Evolutionary conservation across 2,113 vertebrate species (phyloP).

Genomic region (Spea bombifrons): DNA sequence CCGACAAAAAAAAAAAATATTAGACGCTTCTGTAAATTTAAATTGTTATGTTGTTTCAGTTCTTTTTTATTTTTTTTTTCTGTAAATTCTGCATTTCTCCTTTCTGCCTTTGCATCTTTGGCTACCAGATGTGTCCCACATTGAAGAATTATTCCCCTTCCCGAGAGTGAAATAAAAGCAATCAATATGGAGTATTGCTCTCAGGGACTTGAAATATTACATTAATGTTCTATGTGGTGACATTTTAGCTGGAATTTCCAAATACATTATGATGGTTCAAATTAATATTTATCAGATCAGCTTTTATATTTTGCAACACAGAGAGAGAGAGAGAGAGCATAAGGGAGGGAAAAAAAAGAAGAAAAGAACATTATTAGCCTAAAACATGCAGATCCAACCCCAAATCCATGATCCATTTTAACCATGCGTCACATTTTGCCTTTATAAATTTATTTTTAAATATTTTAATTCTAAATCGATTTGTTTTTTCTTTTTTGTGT

Average conservation of each 20-base stretch:
- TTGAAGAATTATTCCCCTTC: conserved; percentile 99
- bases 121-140: conserved; percentile 99
- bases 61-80: conserved; percentile 70
- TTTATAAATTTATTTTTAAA: conserved; percentile 77
- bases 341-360: conserved; percentile 61
- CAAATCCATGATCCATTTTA: conserved; percentile 83
- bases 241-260: conserved; percentile 99
- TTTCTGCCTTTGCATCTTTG: conserved; percentile 95
- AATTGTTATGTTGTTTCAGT: conserved; percentile 54
- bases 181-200: conserved; percentile 99
- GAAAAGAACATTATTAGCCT: conserved; percentile 84
- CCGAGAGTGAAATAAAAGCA: conserved; percentile 99
- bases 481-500: conserved; percentile 55
- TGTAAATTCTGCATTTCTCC: conserved; percentile 96
- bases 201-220: conserved; percentile 99
- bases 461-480: conserved; percentile 71
- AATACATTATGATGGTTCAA: conserved; percentile 99
- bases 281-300: conserved; percentile 99
- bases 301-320: conserved; percentile 99
- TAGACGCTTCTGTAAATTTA: conserved; percentile 39
- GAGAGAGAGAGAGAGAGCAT: conserved; percentile 58
- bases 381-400: conserved; percentile 86
- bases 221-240: conserved; percentile 99
- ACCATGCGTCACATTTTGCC: conserved; percentile 75
- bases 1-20: conserved; percentile 12